These are phyloP conservation scores for Telmatochromis sp. DNA, from an alignment of 2,113 vertebrate genomes.

Conservation along the genomic window DNA sequence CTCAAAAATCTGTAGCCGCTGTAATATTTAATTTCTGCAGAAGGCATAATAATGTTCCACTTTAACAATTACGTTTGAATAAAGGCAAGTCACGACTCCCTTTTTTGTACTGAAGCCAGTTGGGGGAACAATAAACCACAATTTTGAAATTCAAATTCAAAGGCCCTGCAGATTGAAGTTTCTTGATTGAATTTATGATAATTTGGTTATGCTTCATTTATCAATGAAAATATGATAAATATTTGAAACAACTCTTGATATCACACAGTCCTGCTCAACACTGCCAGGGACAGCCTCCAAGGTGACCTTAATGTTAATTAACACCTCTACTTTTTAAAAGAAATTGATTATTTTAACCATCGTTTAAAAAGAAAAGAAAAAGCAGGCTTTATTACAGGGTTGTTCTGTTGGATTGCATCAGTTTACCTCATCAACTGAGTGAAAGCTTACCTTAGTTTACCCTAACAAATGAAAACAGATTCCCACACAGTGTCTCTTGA, in stretches of 20 bases:
- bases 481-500: background rate
- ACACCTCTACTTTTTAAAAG: background rate
- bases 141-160: background rate
- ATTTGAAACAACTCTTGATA: background rate
- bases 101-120: background rate
- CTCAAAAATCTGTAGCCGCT: slow-evolving; percentile 13
- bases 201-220: background rate
- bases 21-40: slow-evolving; percentile 7
- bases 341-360: background rate
- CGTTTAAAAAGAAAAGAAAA: background rate
- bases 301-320: background rate
- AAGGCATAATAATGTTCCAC: background rate
- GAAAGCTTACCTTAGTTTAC: background rate
- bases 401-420: background rate
- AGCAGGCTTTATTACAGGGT: background rate
- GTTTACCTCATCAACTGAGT: background rate
- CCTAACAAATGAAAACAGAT: background rate
- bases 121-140: background rate
- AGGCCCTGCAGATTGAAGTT: background rate
- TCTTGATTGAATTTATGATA: background rate
- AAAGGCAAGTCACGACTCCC: background rate
- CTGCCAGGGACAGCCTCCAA: background rate
- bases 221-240: background rate
- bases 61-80: background rate
- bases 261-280: background rate